These are phyloP conservation scores for Lapara coniferarum DNA, from an alignment of 2,888 invertebrate genomes.

Conservation along the genomic window DNA sequence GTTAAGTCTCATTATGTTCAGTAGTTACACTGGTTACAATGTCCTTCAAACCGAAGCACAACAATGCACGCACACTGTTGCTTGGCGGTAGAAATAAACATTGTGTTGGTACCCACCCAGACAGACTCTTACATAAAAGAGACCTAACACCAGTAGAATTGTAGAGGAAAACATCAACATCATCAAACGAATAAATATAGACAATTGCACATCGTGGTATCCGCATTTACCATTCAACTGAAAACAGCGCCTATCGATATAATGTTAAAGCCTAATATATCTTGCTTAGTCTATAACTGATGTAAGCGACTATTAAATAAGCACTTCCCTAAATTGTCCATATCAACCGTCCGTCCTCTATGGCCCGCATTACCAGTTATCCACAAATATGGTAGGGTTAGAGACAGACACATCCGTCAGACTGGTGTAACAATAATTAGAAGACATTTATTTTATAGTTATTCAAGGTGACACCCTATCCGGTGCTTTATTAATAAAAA, in stretches of 20 bases:
- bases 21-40: too few species aligned
- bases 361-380: background rate
- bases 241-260: background rate
- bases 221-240: too few species aligned
- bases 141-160: too few species aligned
- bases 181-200: too few species aligned
- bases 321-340: background rate
- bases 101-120: too few species aligned
- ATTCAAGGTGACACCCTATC: slow-evolving; percentile 15
- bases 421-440: slow-evolving; percentile 19
- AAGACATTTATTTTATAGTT: slow-evolving; percentile 7
- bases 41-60: too few species aligned
- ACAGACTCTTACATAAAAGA: too few species aligned
- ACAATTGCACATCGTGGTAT: too few species aligned
- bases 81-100: too few species aligned
- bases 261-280: background rate
- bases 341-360: background rate
- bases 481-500: slow-evolving; percentile 6
- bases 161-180: too few species aligned
- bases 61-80: too few species aligned
- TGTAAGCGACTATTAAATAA: background rate
- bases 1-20: too few species aligned
- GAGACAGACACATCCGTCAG: slow-evolving; percentile 1
- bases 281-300: background rate
- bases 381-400: slow-evolving; percentile 3